Percentiles rank a stretch among this genome's conserved stretches.
phyloP scores from a whole-genome alignment of 2,888 invertebrate genomes.

The Punctoribates punctum region DNA sequence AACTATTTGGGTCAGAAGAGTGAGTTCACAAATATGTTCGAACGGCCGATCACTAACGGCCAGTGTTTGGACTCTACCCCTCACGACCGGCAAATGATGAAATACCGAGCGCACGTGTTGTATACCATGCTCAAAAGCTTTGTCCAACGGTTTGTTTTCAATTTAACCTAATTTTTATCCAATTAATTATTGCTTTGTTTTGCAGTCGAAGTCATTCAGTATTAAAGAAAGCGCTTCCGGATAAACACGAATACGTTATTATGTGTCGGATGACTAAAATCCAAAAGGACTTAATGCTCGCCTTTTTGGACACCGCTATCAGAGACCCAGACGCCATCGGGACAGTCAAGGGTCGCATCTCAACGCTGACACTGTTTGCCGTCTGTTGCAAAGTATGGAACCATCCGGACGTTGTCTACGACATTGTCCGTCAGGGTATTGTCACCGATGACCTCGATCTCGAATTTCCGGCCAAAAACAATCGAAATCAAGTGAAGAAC shows the following conservation, averaged over 20 bases:
- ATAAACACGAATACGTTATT: conserved; percentile 91
- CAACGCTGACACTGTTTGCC: conserved; percentile 95
- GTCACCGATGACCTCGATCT: conserved; percentile 50
- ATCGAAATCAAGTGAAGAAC: neutral
- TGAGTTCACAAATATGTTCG: conserved; percentile 98
- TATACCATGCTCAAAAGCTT: conserved; percentile 92
- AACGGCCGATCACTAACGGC: conserved; percentile 95
- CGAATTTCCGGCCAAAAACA: conserved; percentile 49
- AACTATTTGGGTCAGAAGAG: conserved; percentile 94
- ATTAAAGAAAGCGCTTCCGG: conserved; percentile 82
- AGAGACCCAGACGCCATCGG: conserved; percentile 67
- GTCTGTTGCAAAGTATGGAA: conserved; percentile 98
- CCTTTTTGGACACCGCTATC: conserved; percentile 59
- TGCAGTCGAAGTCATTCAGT: conserved; percentile 83
- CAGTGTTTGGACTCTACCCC: conserved; percentile 96
- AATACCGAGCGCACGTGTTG: conserved; percentile 90
- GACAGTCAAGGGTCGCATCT: conserved; percentile 71
- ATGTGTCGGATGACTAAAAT: conserved; percentile 82
- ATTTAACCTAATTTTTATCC: neutral
- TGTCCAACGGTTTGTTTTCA: conserved; percentile 70
- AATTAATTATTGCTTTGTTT: conserved; percentile 42
- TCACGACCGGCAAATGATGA: conserved; percentile 86
- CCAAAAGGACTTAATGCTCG: conserved; percentile 83
- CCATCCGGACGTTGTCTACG: conserved; percentile 85
- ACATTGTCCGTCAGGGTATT: conserved; percentile 72